These are phyloP conservation scores for Pelmatolapia mariae DNA, from an alignment of 2,113 vertebrate species.

Conservation along the genomic window DNA sequence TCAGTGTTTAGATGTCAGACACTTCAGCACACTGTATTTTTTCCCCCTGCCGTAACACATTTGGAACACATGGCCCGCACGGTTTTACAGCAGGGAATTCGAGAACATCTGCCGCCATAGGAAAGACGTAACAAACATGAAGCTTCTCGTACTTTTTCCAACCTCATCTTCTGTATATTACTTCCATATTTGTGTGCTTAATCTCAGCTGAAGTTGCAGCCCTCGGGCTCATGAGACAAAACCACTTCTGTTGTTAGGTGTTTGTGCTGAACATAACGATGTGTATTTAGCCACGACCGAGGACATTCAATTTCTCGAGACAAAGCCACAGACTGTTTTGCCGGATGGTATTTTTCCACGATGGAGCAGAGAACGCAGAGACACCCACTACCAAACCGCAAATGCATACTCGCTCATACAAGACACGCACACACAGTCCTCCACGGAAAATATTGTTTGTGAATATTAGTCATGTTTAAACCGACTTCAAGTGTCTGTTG, in stretches of 20 bases:
- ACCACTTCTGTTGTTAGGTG: conserved; percentile 4
- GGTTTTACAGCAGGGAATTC: conserved; percentile 6
- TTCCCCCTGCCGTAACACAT: neutral
- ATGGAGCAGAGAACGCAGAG: neutral
- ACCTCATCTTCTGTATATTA: neutral
- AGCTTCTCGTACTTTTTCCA: neutral
- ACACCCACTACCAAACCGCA: neutral
- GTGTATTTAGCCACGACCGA: neutral
- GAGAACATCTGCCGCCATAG: conserved; percentile 16
- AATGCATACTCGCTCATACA: neutral
- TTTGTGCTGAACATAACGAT: conserved; percentile 5
- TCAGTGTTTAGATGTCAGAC: conserved; percentile 14
- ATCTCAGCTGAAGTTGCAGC: neutral
- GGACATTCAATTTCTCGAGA: neutral
- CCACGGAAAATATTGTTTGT: conserved; percentile 24
- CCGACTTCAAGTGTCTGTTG: neutral
- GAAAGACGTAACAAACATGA: neutral
- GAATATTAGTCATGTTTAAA: conserved; percentile 44
- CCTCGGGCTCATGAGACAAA: neutral
- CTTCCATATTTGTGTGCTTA: conserved; percentile 1
- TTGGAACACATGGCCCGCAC: conserved; percentile 36
- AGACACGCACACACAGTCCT: neutral
- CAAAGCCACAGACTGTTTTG: conserved; percentile 19
- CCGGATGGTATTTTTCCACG: conserved; percentile 2
- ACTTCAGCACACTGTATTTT: neutral